Evolutionary conservation across 2,797 vertebrate species (phyloP), one percentile per base, ranked within the genome.

Genomic region (Podarcis siculus): DNA sequence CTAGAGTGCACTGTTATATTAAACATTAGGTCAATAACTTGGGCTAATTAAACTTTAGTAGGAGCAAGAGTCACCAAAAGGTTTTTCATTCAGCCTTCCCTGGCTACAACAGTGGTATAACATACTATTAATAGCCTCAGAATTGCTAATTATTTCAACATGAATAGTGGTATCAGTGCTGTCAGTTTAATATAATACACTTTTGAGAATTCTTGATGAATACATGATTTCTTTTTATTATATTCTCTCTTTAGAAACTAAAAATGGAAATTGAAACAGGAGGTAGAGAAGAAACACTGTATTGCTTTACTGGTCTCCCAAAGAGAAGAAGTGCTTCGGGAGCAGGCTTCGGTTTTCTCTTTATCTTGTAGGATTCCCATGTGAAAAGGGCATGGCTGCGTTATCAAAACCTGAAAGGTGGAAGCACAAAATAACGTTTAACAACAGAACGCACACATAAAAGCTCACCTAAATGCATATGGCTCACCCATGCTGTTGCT

Each of bases 21-120:
- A 97, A 97, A 96, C 94, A 97, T 95, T 94, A 97, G 95, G 96
- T 97, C 96, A 96, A 92, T 95, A 96, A 95, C 93, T 92, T 95
- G 95, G 94, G 92, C 94, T 97, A 96, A 97, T 97, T 97, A 97
- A 96, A 97, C 96, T 97, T 97, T 96, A 97, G 95, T 94, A 94
- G 95, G 95, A 96, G 95, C 95, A 97, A 95, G 96, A 97, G 96
- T 96, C 96, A 97, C 94, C 94, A 92, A 95, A 96, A 97, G 93
- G 94, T 94, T 96, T 95, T 96, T 95, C 95, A 96, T 97, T 97
- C 92, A 96, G 96, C 94, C 88, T 96, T 93, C 35, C 67, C 78
- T 87, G 88, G 95, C 93, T 96, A 95, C 96, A 97, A 96, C 91
- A 95, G 94, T 93, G 93, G 94, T 95, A 96, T 93, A 95, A 95